Percentiles rank a stretch among this genome's conserved stretches.
Evolutionary conservation across 1,140 invertebrate species (phyloP).

Genomic region (Bombus vancouverensis): DNA sequence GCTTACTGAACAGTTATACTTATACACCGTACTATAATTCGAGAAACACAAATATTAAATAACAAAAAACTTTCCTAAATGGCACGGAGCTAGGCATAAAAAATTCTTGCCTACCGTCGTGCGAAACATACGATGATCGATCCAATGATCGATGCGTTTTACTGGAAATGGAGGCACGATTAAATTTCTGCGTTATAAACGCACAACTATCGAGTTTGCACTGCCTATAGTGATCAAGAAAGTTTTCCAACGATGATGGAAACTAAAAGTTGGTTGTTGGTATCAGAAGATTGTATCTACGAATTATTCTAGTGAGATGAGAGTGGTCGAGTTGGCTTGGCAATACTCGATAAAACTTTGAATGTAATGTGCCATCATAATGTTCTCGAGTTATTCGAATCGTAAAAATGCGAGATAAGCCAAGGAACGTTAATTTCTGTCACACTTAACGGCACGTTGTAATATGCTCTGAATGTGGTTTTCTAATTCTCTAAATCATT

Average conservation of each 20-base stretch:
- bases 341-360: constrained; percentile 13
- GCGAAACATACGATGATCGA: background rate
- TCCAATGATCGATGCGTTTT: constrained; percentile 12
- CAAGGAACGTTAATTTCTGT: background rate
- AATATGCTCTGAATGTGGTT: background rate
- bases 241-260: constrained; percentile 3
- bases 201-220: background rate
- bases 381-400: background rate
- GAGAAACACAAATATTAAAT: background rate
- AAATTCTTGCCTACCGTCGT: background rate
- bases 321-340: background rate
- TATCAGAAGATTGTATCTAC: background rate
- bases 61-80: background rate
- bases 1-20: background rate
- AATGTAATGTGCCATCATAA: background rate
- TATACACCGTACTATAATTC: too few relatives aligned
- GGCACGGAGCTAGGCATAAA: background rate
- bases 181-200: constrained; percentile 17
- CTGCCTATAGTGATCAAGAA: background rate
- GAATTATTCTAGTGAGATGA: constrained; percentile 12
- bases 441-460: background rate
- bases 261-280: constrained; percentile 6
- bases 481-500: background rate
- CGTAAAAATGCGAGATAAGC: background rate
- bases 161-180: too few relatives aligned